These are phyloP conservation scores for Phoxinus dragarum DNA, from an alignment of 2,797 vertebrate species.

Conservation along the genomic window DNA sequence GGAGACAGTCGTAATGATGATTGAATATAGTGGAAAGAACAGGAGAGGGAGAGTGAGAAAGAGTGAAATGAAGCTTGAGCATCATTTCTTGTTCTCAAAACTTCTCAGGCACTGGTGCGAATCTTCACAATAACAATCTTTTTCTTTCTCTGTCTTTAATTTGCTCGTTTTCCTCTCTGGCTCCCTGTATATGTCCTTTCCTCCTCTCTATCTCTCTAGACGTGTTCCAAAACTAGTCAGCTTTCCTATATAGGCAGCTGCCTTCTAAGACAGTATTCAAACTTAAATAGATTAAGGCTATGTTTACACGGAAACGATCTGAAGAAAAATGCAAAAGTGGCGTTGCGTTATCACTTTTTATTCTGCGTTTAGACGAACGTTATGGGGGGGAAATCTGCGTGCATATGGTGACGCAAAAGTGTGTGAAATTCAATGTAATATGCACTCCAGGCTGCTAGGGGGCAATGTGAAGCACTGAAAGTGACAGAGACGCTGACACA, in stretches of 20 bases:
- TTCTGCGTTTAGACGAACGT: too few species aligned
- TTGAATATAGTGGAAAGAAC: slow-evolving; percentile 43
- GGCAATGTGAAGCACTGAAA: too few species aligned
- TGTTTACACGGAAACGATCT: too few species aligned
- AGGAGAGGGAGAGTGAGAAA: slow-evolving; percentile 15
- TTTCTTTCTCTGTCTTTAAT: slow-evolving; percentile 13
- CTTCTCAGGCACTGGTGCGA: slow-evolving; percentile 13
- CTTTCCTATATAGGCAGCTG: background rate
- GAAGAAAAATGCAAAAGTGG: too few species aligned
- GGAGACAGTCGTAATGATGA: slow-evolving; percentile 36
- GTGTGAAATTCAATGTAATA: too few species aligned
- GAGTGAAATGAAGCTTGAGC: slow-evolving; percentile 34
- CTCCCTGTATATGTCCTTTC: background rate
- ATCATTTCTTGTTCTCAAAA: slow-evolving; percentile 10
- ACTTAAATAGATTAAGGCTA: background rate
- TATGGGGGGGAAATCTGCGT: too few species aligned
- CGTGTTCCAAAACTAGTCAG: background rate
- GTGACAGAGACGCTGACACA: too few species aligned
- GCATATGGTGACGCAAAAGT: too few species aligned
- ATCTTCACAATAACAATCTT: slow-evolving; percentile 4
- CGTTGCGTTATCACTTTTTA: too few species aligned
- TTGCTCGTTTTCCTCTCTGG: background rate
- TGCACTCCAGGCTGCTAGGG: too few species aligned
- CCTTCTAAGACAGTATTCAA: background rate
- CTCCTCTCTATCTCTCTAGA: background rate